These are phyloP conservation scores for zebrafish (Danio rerio) DNA, from an alignment of 2,113 vertebrate genomes.

Conservation along the genomic window GRCz12tu NC_133176.1:41491001-41491500, in stretches of 20 bases:
- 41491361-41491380: neutral
- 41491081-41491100: neutral
- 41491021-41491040: slow-evolving; percentile 66
- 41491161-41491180: too few species aligned
- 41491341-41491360: neutral
- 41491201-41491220: too few species aligned
- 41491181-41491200: too few species aligned
- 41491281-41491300: too few species aligned
- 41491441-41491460: neutral
- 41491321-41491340: neutral
- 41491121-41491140: too few species aligned
- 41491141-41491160: too few species aligned
- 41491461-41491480: neutral
- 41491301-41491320: too few species aligned
- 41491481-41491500: neutral
- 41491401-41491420: neutral
- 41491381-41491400: neutral
- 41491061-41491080: neutral
- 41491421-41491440: neutral
- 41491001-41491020: slow-evolving; percentile 84
- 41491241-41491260: neutral
- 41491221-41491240: too few species aligned
- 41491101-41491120: too few species aligned
- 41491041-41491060: neutral
- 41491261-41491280: too few species aligned